Conservation (phyloP, 2,113 vertebrate genomes). For the Speoplatyrhinus poulsoni region DNA sequence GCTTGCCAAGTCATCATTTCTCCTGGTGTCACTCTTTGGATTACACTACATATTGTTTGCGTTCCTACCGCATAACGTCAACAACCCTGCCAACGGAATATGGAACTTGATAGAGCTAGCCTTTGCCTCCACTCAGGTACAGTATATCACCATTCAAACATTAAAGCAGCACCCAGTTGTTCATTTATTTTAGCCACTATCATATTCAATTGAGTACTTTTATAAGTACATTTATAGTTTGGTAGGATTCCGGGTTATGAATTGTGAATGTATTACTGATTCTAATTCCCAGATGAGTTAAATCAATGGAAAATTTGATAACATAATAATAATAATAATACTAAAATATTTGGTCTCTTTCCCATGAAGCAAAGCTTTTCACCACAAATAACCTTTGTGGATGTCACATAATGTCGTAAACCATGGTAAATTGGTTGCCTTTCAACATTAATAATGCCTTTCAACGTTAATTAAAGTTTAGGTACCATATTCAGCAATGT, state of each 20-base stretch:
- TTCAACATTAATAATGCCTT: not conserved
- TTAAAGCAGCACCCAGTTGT: not conserved
- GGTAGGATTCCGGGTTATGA: no score
- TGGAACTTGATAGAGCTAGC: conserved; percentile 83
- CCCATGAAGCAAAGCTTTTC: not conserved
- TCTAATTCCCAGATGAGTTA: no score
- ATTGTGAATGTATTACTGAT: no score
- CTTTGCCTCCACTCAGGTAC: conserved; percentile 88
- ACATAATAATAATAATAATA: not conserved
- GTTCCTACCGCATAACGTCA: conserved; percentile 79
- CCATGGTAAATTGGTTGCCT: not conserved
- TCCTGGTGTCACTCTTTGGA: conserved; percentile 88
- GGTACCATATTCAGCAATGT: not conserved
- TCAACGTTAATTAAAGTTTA: not conserved
- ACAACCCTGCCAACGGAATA: conserved; percentile 72
- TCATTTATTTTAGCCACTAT: not conserved
- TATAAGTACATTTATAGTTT: no score
- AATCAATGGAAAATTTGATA: no score
- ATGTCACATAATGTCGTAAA: not conserved
- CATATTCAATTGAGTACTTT: no score
- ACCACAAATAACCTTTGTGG: not conserved
- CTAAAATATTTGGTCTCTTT: not conserved
- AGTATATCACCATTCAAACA: no score
- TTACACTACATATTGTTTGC: conserved; percentile 85
- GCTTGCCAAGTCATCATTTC: conserved; percentile 84